A percentile compares a stretch with the other conserved stretches of the same genome.
Conservation (phyloP, 2,888 invertebrate genomes). For the Therioaphis trifolii region DNA sequence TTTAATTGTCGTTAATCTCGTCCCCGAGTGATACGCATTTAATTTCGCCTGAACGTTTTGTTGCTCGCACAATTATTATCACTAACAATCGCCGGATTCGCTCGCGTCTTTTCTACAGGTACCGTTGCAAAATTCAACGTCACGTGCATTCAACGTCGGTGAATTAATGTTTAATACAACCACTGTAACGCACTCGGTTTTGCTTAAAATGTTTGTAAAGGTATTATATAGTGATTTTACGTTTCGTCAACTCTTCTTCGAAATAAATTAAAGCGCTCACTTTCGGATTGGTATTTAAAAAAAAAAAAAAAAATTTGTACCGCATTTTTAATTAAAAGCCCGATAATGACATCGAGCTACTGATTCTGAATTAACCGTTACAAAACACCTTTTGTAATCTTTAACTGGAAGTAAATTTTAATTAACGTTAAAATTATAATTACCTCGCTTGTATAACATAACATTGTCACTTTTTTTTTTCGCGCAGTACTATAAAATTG, state of each 20-base stretch:
- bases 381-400: neutral
- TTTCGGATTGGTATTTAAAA: neutral
- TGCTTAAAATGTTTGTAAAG: too few species aligned
- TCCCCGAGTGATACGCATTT: neutral
- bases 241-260: neutral
- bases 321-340: neutral
- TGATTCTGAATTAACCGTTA: neutral
- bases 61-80: neutral
- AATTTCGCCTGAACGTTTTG: neutral
- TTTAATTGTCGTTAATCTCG: constrained; percentile 1
- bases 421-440: neutral
- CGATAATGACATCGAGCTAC: too few species aligned
- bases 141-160: too few species aligned
- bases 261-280: neutral
- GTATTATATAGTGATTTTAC: too few species aligned
- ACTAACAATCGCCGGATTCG: too few species aligned
- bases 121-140: too few species aligned
- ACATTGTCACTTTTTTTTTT: neutral
- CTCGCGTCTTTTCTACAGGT: too few species aligned
- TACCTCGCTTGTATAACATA: neutral
- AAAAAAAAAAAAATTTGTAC: too few species aligned
- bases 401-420: neutral
- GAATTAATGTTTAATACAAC: too few species aligned
- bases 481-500: too few species aligned
- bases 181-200: too few species aligned